These are phyloP conservation scores for Drosophila sordidapex DNA, from an alignment of 2,888 invertebrate genomes.

Conservation along the genomic window DNA sequence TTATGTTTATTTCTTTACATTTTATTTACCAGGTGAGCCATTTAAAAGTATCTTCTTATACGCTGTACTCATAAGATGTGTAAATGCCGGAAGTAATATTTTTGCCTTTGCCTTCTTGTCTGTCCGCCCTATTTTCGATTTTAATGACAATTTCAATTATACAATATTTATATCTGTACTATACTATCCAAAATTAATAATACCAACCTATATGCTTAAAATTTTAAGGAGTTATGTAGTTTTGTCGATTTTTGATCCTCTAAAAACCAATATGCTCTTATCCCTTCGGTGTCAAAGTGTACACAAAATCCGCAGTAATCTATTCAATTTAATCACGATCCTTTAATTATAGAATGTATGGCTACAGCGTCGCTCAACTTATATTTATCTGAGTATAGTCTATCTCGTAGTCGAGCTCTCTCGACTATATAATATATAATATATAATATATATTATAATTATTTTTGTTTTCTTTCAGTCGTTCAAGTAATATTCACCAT, in stretches of 20 bases:
- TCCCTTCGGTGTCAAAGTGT: no score
- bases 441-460: not conserved
- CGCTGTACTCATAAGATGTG: not conserved
- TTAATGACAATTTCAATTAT: not conserved
- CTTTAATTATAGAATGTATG: not conserved
- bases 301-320: not conserved
- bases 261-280: not conserved
- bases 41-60: not conserved
- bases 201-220: not conserved
- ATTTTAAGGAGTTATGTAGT: not conserved
- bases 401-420: not conserved
- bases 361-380: not conserved
- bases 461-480: not conserved
- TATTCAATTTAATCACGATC: not conserved
- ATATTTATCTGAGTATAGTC: not conserved
- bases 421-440: not conserved
- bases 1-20: not conserved
- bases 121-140: not conserved
- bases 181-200: no score
- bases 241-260: not conserved
- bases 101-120: not conserved
- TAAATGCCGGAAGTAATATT: not conserved
- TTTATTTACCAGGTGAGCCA: not conserved
- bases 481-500: slow-evolving; percentile 1
- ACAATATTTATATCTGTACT: not conserved